Base-by-base conservation (phyloP, 2,113 vertebrate genomes). In the Addax nasomaculatus region DNA sequence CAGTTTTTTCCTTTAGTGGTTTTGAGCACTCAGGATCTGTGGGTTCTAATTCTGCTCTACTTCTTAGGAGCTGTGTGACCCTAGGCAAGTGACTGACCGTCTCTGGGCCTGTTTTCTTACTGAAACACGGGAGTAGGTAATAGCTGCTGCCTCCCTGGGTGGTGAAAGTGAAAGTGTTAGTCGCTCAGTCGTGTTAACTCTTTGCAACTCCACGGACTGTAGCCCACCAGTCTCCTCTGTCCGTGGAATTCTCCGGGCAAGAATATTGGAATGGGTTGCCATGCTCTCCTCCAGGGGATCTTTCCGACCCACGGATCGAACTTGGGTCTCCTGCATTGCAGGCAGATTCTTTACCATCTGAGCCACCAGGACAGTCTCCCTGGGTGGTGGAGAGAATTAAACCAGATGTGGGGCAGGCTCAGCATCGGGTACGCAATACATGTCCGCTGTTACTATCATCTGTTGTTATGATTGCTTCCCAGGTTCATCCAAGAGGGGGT, bases 401-500 rank as follows among this genome's bases (percentile, higher is more conserved):
- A 27, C 19, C 36, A 29, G 87, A 16, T 1, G 19, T 5, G 21
- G 45, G 14, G 10, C 1, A 51, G 30, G 79, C 64, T 29, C 36
- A 8, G 60, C 36, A 36, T 53, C 1, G 1, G 64, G 67, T 47
- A 3, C 2, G 1, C 86, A 6, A 17, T 12, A 29, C 1, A 36
- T 25, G 55, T 30, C 19, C 12, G 2, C 64, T 17, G 5, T 51
- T 12, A 29, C 33, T 39, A 13, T 81, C 19, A 51, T 53, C 27
- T 19, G 36, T 27, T 3, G 1, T 25, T 15, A 14, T 3, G 13
- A 45, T 7, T 39, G 70, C 87, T 29, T 23, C 73, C 51, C 12
- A 8, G 1, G 30, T 16, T 57, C 49, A 15, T 11, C 8, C 21
- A 27, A 55, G 36, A 15, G 11, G 60, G 1, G 39, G 2, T 2